Base-by-base conservation (phyloP, 2,888 invertebrate genomes). In the Parnassius mnemosyne region DNA sequence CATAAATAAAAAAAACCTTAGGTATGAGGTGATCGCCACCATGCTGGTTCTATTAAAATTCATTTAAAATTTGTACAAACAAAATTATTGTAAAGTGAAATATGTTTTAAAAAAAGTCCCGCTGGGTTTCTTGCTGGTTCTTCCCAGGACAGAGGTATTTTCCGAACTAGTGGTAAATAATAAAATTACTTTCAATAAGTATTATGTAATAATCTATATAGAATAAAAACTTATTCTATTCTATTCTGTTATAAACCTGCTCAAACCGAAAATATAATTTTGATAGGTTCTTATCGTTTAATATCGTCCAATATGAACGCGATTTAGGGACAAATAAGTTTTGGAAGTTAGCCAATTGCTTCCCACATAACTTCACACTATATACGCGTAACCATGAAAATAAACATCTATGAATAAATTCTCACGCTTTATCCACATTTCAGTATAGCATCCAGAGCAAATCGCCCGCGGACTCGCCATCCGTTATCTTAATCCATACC, bases 361-460 rank as follows among this genome's bases (percentile, higher is more conserved):
- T 72, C 75, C 75, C 72, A 79, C 75, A 73, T 74, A 80, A 75
- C 77, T 76, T 73, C 75, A 74, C 74, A 73, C 72, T 73, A 71
- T 57, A 52, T 70, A 71, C 71, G 68, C 66, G 74, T 71, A 72
- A 77, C 79, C 80, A 79, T 86, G 82, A 85, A 87, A 89, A 87
- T 87, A 87, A 87, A 89, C 83, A 78, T 88, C 86, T 88, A 86
- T 86, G 87, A 88, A 87, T 88, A 89, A 80, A 87, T 81, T 81
- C 76, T 71, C 72, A 79, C 78, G 71, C 76, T 76, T 80, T 80
- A 75, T 42, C 47, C 73, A 71, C 72, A 71, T 64, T 73, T 73
- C 72, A 67, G 68, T 68, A 64, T 58, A 61, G 66, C 58, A 44
- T n/a, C 44, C 12, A 58, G 50, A 50, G 34, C 54, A 34, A 54